phyloP scores from a whole-genome alignment of 1,140 invertebrate species.

The Uloborus diversus region DNA sequence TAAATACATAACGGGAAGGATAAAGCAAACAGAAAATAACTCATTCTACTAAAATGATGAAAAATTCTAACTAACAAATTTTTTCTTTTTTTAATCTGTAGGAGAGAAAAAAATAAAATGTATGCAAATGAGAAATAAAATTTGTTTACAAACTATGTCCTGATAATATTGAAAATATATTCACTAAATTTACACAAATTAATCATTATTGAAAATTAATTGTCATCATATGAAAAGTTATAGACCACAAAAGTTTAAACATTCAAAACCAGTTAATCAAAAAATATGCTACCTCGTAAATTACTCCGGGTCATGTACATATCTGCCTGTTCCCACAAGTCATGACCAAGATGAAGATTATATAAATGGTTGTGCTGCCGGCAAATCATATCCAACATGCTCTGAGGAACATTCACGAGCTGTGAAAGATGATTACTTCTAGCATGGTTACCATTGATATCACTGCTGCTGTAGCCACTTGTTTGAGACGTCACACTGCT shows the following conservation, averaged over 20 bases:
- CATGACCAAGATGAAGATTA: conserved; percentile 75
- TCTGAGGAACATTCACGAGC: conserved; percentile 62
- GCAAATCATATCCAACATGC: conserved; percentile 74
- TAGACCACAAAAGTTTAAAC: background rate
- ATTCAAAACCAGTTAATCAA: background rate
- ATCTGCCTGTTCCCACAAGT: conserved; percentile 83
- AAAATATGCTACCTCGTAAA: conserved; percentile 72
- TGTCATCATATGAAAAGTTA: background rate
- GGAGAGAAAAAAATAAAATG: background rate
- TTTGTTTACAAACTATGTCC: background rate
- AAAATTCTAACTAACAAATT: background rate
- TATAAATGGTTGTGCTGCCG: conserved; percentile 74
- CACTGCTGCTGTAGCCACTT: conserved; percentile 75
- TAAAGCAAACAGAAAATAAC: too few relatives aligned
- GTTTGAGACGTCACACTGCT: conserved; percentile 80
- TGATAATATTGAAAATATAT: background rate
- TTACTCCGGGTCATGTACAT: conserved; percentile 73
- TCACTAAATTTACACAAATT: too few relatives aligned
- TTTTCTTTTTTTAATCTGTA: background rate
- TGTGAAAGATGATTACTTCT: conserved; percentile 49
- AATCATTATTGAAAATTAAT: too few relatives aligned
- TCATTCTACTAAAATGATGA: too few relatives aligned
- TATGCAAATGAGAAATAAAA: background rate
- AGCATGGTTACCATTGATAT: conserved; percentile 56
- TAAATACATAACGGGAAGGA: too few relatives aligned